Base-by-base conservation (phyloP, 2,113 vertebrate species). In the Panthera leo region DNA sequence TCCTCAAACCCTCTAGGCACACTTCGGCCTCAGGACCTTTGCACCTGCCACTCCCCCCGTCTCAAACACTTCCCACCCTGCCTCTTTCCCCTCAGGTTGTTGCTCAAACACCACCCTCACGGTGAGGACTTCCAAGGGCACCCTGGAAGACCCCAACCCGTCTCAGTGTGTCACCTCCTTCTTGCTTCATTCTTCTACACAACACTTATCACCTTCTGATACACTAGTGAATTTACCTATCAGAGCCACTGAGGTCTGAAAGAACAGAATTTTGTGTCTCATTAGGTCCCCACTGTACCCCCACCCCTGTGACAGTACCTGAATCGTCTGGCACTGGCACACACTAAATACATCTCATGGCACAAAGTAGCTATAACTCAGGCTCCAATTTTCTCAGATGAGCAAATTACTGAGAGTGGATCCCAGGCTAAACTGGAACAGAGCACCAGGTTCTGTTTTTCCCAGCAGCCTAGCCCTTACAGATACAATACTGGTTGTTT, bases 131-230 rank as follows among this genome's bases (percentile, higher is more conserved):
- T 67, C 27, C 63, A 0, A 76, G 45, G 58, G 84, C 12, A 88
- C 39, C 39, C 1, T 19, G 1, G 5, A 67, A 48, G 4, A 78
- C 13, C 1, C 5, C 13, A 42, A 53, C 5, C 53, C 19, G 0
- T 29, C 9, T 65, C 80, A 51, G 3, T 5, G 7, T 8, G 27
- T 7, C 1, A 71, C 21, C 23, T 36, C 73, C 23, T 70, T 80
- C 61, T 51, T 58, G 79, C 18, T 95, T 89, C n/a, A 85, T 27
- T 89, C 45, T 63, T 80, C 71, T 75, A 84, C 42, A 92, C 42
- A 90, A 71, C 31, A 75, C 6, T 2, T 5, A 27, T 0, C 34
- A 67, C 18, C 25, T 85, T 90, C 84, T 42, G n/a, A 45, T 7
- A n/a, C 11, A 55, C 5, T 15, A 80, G 67, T 55, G 53, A n/a